phyloP scores from a whole-genome alignment of 2,888 invertebrate genomes.

The Ariolimax columbianus region DNA sequence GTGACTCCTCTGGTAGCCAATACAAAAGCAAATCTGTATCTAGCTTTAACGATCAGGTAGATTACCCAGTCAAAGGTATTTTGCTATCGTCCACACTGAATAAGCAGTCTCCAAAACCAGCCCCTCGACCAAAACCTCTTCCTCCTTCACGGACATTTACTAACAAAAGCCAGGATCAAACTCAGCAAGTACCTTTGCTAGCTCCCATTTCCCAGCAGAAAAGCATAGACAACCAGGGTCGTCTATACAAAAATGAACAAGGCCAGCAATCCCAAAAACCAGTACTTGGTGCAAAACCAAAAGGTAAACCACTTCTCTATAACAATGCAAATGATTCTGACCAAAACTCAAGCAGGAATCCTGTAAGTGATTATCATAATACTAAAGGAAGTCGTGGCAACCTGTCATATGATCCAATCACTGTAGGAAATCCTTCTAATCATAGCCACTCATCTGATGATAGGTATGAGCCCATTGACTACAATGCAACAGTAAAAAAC shows the following conservation, averaged over 20 bases:
- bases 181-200: constrained; percentile 31
- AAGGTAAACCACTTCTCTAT: neutral
- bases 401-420: constrained; percentile 13
- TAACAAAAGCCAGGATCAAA: neutral
- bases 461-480: constrained; percentile 50
- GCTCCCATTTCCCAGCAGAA: constrained; percentile 42
- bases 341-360: constrained; percentile 11
- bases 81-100: constrained; percentile 44
- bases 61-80: constrained; percentile 46
- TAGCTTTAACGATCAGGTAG: constrained; percentile 64
- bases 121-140: constrained; percentile 59
- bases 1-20: constrained; percentile 49
- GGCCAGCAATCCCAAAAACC: constrained; percentile 4
- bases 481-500: constrained; percentile 4
- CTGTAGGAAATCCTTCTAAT: constrained; percentile 1
- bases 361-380: neutral
- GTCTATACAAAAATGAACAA: constrained; percentile 32
- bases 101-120: constrained; percentile 54
- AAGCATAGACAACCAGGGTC: constrained; percentile 10
- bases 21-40: constrained; percentile 61
- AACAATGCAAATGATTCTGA: constrained; percentile 7
- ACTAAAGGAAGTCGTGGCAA: neutral
- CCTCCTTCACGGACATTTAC: constrained; percentile 37
- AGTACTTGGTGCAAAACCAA: constrained; percentile 12
- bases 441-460: constrained; percentile 26